Conservation (phyloP, 2,113 vertebrate genomes). For the Myotis yumanensis region DNA sequence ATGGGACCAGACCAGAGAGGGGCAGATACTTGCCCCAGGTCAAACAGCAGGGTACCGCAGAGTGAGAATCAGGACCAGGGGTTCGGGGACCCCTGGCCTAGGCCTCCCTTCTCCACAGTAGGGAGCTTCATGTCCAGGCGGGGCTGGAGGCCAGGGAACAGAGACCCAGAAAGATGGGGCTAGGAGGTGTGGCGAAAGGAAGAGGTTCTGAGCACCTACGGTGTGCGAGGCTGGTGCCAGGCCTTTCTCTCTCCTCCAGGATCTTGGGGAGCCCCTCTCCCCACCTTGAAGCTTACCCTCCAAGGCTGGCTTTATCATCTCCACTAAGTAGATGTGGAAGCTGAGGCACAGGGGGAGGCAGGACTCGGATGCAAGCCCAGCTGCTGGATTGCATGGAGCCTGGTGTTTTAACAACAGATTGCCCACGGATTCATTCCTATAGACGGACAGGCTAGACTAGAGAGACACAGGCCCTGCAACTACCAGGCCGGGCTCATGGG, state of each 20-base stretch:
- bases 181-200: too few species aligned
- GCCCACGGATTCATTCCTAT: background rate
- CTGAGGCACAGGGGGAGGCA: too few species aligned
- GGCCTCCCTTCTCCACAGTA: background rate
- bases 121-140: background rate
- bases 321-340: background rate
- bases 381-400: background rate
- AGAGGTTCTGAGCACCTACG: background rate
- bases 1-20: background rate
- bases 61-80: background rate
- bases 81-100: background rate
- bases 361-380: background rate
- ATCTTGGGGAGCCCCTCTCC: background rate
- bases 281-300: background rate
- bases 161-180: background rate
- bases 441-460: background rate
- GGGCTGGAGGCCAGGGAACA: background rate
- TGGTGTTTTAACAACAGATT: background rate
- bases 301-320: background rate
- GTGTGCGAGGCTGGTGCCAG: background rate
- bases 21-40: background rate
- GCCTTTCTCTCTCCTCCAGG: background rate
- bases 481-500: fast-evolving
- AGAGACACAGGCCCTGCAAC: background rate
- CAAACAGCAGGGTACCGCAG: background rate